These are phyloP conservation scores for Aethes cnicana DNA, from an alignment of 2,888 invertebrate species.

Conservation along the genomic window DNA sequence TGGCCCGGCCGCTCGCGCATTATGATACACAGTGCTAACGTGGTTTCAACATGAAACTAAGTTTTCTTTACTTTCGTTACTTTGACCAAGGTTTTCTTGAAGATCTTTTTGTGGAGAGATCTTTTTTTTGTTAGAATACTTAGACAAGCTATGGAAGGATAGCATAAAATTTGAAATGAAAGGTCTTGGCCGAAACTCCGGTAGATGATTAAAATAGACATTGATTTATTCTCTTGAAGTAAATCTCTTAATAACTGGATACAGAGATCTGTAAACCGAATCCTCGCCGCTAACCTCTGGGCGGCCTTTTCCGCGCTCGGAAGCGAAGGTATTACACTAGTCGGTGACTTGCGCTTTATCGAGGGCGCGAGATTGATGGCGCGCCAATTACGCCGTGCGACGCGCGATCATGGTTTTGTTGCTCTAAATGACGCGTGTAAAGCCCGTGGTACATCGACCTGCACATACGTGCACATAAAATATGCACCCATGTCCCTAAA, in stretches of 20 bases:
- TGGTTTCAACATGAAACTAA: neutral
- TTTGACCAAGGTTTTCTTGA: no score
- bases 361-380: constrained; percentile 80
- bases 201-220: no score
- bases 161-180: no score
- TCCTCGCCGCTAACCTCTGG: neutral
- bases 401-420: constrained; percentile 59
- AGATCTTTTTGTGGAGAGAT: no score
- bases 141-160: no score
- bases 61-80: no score
- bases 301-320: constrained; percentile 33
- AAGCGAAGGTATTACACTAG: constrained; percentile 62
- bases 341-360: constrained; percentile 79
- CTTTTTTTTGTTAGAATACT: no score
- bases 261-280: neutral
- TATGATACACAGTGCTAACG: constrained; percentile 16
- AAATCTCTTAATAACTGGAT: no score
- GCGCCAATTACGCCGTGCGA: constrained; percentile 55
- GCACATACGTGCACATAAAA: no score
- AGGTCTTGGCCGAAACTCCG: no score
- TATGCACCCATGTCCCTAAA: no score
- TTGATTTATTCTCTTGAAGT: no score
- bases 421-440: constrained; percentile 49
- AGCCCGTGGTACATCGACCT: constrained; percentile 29
- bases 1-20: constrained; percentile 12